These are phyloP conservation scores for Sebastes cheni DNA, from an alignment of 2,797 vertebrate species.

Conservation along the genomic window DNA sequence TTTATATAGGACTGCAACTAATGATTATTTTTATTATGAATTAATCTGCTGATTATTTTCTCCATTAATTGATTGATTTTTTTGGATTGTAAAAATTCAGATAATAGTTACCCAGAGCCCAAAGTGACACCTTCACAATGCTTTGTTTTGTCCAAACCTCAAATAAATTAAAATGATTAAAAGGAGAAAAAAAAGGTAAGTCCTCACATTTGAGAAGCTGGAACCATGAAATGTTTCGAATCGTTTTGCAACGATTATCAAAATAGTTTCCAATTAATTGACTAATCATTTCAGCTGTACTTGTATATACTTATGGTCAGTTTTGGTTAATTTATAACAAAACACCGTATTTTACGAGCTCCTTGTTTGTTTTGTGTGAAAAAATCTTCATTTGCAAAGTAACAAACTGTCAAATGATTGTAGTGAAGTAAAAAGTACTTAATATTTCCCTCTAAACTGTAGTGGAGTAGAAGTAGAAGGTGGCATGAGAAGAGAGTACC, in stretches of 20 bases:
- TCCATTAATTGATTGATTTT: neutral
- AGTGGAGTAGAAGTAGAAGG: neutral
- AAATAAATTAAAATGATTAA: neutral
- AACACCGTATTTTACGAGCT: fast-evolving
- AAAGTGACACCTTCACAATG: neutral
- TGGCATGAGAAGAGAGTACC: neutral
- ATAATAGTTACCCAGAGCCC: neutral
- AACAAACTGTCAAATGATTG: neutral
- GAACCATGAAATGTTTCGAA: neutral
- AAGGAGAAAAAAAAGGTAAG: neutral
- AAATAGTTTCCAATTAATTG: neutral
- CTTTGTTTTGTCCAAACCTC: neutral
- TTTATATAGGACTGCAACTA: too few relatives aligned
- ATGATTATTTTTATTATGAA: neutral
- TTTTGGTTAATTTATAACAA: neutral
- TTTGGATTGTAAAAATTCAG: neutral
- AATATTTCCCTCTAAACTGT: neutral
- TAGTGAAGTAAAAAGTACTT: fast-evolving
- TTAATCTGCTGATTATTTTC: neutral
- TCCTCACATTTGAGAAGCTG: neutral
- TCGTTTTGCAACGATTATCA: neutral
- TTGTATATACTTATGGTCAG: neutral
- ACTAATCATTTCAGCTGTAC: neutral
- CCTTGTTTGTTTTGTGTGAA: neutral
- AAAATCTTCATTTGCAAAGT: neutral